These are phyloP conservation scores for Betta splendens DNA, from an alignment of 2,797 vertebrate species.

Conservation along the genomic window DNA sequence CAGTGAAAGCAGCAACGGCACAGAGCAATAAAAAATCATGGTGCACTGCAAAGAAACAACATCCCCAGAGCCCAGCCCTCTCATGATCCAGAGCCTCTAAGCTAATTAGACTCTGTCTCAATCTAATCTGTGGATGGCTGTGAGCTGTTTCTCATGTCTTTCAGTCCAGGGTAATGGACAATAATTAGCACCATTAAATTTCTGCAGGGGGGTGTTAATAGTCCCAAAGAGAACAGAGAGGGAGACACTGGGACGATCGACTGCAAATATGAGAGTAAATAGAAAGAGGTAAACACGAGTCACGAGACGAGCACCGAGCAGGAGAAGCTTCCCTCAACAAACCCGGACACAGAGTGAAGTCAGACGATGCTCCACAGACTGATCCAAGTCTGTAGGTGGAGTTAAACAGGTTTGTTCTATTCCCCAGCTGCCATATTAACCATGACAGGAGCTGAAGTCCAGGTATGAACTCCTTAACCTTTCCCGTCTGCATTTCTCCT, in stretches of 20 bases:
- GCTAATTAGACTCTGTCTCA: constrained; percentile 70
- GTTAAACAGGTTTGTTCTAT: too few species aligned
- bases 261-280: background rate
- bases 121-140: constrained; percentile 75
- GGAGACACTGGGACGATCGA: constrained; percentile 7
- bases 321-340: background rate
- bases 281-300: too few species aligned
- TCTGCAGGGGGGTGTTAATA: constrained; percentile 26
- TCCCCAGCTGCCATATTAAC: too few species aligned
- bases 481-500: too few species aligned
- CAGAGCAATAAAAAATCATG: constrained; percentile 34
- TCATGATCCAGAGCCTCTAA: constrained; percentile 65
- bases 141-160: constrained; percentile 63
- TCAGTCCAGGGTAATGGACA: constrained; percentile 74
- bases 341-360: too few species aligned
- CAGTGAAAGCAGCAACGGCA: background rate
- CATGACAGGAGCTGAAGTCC: too few species aligned
- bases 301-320: too few species aligned
- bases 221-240: constrained; percentile 13
- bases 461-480: too few species aligned
- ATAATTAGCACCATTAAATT: constrained; percentile 77
- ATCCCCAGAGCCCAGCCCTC: constrained; percentile 47
- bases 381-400: too few species aligned
- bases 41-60: constrained; percentile 37
- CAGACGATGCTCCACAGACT: too few species aligned